Conservation (phyloP, 1,140 invertebrate species). For the Portunus trituberculatus region DNA sequence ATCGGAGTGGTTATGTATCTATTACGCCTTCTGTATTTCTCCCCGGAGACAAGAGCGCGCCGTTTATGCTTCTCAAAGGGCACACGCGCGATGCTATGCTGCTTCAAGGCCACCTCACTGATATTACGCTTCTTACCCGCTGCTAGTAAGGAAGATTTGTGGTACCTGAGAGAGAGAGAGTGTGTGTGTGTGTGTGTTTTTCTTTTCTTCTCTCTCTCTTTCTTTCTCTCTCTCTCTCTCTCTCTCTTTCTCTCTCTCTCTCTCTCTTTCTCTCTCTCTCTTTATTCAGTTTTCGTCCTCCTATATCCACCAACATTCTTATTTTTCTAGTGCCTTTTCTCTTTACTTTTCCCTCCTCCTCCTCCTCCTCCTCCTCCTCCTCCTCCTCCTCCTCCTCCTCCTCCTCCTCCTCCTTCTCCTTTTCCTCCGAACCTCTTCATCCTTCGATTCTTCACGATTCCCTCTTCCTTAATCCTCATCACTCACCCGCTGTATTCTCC, state of each 20-base stretch:
- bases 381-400: neutral
- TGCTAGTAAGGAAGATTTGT: slow-evolving; percentile 48
- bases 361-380: neutral
- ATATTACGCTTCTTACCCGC: slow-evolving; percentile 39
- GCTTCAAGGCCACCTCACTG: slow-evolving; percentile 32
- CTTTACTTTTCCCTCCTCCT: neutral
- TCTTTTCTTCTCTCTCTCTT: neutral
- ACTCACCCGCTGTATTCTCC: no score
- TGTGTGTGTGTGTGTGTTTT: neutral
- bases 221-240: neutral
- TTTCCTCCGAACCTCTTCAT: no score
- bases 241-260: neutral
- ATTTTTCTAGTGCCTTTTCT: neutral
- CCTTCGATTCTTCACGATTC: neutral
- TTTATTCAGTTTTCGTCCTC: neutral
- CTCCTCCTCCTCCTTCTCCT: neutral
- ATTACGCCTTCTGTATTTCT: neutral
- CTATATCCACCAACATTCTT: neutral
- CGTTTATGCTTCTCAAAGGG: neutral
- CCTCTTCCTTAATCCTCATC: neutral
- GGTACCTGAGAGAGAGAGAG: neutral
- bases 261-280: neutral
- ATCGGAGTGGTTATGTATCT: slow-evolving; percentile 48
- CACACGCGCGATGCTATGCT: neutral
- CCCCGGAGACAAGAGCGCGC: slow-evolving; percentile 39